Evolutionary conservation across 1,140 invertebrate species (phyloP).

Genomic region (Phymastichus coffea): DNA sequence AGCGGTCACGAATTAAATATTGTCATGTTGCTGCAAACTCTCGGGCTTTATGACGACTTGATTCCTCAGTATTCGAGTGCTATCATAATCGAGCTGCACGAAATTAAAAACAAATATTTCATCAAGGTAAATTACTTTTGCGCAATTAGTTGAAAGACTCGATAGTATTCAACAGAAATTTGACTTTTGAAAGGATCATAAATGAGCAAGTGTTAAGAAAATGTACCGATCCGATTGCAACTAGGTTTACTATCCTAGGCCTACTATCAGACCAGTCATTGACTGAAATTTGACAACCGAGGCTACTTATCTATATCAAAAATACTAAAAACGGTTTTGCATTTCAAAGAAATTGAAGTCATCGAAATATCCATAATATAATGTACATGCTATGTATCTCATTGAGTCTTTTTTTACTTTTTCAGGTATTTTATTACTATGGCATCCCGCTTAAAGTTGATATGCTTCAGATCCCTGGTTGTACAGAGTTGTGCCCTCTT

Average conservation of each 20-base stretch:
- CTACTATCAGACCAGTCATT: too few species aligned
- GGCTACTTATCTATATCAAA: too few species aligned
- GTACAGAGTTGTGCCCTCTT: slow-evolving; percentile 60
- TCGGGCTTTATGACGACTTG: slow-evolving; percentile 63
- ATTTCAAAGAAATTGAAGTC: too few species aligned
- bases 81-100: slow-evolving; percentile 44
- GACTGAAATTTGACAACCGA: too few species aligned
- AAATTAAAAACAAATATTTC: slow-evolving; percentile 43
- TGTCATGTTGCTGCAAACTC: slow-evolving; percentile 62
- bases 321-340: too few species aligned
- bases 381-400: too few species aligned
- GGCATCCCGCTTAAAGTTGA: slow-evolving; percentile 55
- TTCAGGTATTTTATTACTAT: slow-evolving; percentile 50
- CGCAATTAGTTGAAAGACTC: background rate
- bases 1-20: slow-evolving; percentile 73
- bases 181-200: background rate
- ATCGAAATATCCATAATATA: too few species aligned
- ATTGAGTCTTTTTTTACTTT: slow-evolving; percentile 30
- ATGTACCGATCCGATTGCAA: slow-evolving; percentile 1
- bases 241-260: background rate
- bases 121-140: slow-evolving; percentile 57
- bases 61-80: slow-evolving; percentile 60
- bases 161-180: background rate
- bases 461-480: slow-evolving; percentile 60
- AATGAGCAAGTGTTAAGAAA: background rate